Conservation (phyloP, 2,797 vertebrate genomes). For the Bucorvus abyssinicus region DNA sequence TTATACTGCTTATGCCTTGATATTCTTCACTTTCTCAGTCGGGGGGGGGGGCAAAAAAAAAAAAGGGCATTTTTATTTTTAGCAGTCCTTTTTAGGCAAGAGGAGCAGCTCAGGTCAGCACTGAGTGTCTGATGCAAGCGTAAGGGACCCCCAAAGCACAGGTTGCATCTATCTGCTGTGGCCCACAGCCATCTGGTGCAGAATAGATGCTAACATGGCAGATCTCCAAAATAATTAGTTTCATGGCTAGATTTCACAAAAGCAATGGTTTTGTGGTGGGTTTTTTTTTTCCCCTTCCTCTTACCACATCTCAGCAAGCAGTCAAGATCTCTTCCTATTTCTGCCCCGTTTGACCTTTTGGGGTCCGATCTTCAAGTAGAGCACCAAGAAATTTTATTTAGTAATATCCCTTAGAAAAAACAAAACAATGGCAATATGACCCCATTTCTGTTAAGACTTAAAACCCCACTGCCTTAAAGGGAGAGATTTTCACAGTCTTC, state of each 20-base stretch:
- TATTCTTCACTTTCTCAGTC: too few relatives aligned
- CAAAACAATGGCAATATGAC: rapidly evolving
- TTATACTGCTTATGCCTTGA: too few relatives aligned
- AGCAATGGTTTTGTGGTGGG: not conserved
- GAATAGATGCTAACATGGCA: not conserved
- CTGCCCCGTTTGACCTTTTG: not conserved
- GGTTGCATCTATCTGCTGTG: not conserved
- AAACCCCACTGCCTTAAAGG: not conserved
- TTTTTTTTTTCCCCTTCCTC: not conserved
- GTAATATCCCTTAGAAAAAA: not conserved
- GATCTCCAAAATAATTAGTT: not conserved
- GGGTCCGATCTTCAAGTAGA: not conserved
- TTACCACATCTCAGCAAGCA: not conserved
- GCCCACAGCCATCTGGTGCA: not conserved
- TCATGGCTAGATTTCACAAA: not conserved
- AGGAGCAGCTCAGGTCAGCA: not conserved
- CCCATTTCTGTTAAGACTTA: not conserved
- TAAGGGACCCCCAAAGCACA: not conserved
- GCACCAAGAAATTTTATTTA: not conserved
- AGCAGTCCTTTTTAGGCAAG: not conserved
- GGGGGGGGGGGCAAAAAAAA: too few relatives aligned
- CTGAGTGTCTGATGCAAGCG: not conserved
- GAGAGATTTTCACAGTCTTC: not conserved
- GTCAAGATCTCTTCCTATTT: not conserved
- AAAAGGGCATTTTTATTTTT: not conserved